These are phyloP conservation scores for Antitype chi DNA, from an alignment of 2,888 invertebrate species.

Conservation along the genomic window DNA sequence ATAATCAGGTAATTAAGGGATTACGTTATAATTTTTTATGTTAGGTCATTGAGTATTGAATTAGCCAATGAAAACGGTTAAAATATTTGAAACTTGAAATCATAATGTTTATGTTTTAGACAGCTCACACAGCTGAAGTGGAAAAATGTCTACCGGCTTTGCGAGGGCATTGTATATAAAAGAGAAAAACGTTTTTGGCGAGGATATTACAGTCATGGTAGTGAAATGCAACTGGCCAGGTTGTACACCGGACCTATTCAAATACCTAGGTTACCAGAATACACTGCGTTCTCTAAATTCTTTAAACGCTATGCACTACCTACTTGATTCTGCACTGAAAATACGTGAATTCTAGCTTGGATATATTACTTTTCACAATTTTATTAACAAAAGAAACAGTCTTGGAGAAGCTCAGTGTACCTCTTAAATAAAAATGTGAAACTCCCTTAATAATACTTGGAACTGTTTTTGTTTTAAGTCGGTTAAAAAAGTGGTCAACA, in stretches of 20 bases:
- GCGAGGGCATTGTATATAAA: no score
- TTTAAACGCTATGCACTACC: constrained; percentile 22
- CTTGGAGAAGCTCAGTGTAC: neutral
- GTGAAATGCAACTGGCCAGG: constrained; percentile 12
- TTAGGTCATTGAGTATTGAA: no score
- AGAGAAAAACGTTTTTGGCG: neutral
- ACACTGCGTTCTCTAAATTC: constrained; percentile 26
- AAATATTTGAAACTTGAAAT: no score
- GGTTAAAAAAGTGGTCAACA: neutral
- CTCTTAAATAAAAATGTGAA: no score
- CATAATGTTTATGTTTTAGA: no score
- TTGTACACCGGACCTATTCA: constrained; percentile 13
- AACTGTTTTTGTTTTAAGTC: neutral
- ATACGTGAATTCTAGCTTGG: neutral
- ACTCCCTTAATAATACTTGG: no score
- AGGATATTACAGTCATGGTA: neutral
- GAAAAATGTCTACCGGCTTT: no score
- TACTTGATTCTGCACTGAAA: neutral
- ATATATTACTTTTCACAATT: neutral
- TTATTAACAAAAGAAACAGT: neutral
- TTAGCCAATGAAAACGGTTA: no score
- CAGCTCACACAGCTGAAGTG: no score
- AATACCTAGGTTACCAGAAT: constrained; percentile 14
- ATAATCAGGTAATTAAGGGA: no score
- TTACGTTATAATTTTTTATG: no score